Evolutionary conservation across 2,797 vertebrate species (phyloP).

Genomic region (Notolabrus celidotus): DNA sequence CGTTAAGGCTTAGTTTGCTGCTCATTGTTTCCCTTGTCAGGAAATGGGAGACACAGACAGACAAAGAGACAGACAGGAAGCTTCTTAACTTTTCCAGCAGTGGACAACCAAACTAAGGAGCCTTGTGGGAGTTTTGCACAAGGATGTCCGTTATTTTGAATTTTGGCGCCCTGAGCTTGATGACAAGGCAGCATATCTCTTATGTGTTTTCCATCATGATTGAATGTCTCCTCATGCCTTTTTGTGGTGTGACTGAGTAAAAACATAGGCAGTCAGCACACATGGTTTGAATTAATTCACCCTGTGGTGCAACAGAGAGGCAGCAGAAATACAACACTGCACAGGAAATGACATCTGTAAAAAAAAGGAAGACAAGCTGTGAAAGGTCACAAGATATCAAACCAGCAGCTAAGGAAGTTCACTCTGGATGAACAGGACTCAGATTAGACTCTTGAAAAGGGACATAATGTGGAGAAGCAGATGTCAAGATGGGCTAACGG

Average conservation of each 20-base stretch:
- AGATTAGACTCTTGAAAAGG: background rate
- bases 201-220: background rate
- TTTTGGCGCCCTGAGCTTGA: background rate
- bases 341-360: conserved; percentile 45
- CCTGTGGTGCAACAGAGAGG: background rate
- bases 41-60: conserved; percentile 59
- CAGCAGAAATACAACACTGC: background rate
- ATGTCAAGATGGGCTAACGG: background rate
- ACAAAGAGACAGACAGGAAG: conserved; percentile 32
- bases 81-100: conserved; percentile 31
- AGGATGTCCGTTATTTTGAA: background rate
- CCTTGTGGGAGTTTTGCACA: conserved; percentile 6
- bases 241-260: background rate
- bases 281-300: conserved; percentile 32
- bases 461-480: no score
- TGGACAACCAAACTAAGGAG: conserved; percentile 38
- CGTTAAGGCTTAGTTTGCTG: conserved; percentile 47
- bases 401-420: background rate
- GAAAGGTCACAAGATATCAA: conserved; percentile 6
- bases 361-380: conserved; percentile 20
- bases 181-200: background rate
- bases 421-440: background rate
- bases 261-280: conserved; percentile 13
- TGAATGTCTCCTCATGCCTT: background rate
- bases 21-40: conserved; percentile 66